Evolutionary conservation across 2,888 invertebrate species (phyloP), one percentile per base, ranked within the genome.

Genomic region (Uropetala carovei): DNA sequence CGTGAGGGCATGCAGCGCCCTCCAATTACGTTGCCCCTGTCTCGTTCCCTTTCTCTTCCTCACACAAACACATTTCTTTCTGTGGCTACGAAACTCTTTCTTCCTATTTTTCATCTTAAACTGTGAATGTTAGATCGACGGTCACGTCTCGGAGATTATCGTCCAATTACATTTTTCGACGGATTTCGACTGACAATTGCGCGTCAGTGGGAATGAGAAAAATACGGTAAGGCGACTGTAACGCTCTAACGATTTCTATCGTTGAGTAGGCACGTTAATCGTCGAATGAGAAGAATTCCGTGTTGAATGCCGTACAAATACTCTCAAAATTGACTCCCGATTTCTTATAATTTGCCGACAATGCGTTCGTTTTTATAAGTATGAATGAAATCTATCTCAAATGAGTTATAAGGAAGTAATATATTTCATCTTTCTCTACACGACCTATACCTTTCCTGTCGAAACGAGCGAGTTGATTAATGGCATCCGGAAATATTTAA

Each of bases 1-100:
- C 89, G 89, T 89, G 89, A 68, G 64, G 43, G 89, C 89, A 89
- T 64, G 89, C 89, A 89, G 64, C 60, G 64, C 89, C 60, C 60
- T 68, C 89, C 89, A 89, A 89, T 89, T 89, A 89, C 60, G 89
- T 64, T 60, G 27, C 86, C 89, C 13, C 43, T 64, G 22, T 58
- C 82, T 43, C 30, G 64, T 16, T n/a, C n/a, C n/a, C 14, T 57
- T 58, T 56, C 89, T 56, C 89, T 57, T 57, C 56, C 57, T 57
- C 27, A 43, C 43, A 43, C 43, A 43, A 43, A 43, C 30, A 11
- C 81, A 81, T 83, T 57, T 83, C 57, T 83, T 43, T 43, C 57
- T 83, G 43, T 83, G 43, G 18, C 64, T 68, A 89, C 64, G 18
- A 89, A 89, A 64, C 43, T 89, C 89, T 43, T 43, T 64, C 18